Conservation (phyloP, 2,888 invertebrate genomes). For the Sycophila texana region DNA sequence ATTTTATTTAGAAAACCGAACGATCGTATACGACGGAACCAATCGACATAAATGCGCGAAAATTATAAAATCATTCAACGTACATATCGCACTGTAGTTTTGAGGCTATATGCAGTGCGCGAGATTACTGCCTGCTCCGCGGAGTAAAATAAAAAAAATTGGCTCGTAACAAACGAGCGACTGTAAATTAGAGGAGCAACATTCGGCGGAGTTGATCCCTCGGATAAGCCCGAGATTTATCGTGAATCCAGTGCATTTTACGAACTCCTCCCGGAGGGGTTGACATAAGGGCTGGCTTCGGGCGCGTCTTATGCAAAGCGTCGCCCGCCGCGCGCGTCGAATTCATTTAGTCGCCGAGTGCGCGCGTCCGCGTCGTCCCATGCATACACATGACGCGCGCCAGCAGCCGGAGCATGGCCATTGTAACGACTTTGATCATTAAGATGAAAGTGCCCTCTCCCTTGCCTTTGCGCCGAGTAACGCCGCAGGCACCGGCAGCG, state of each 20-base stretch:
- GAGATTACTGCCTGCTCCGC: not conserved
- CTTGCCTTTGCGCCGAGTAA: not conserved
- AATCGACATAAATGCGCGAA: not conserved
- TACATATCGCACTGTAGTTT: too few relatives aligned
- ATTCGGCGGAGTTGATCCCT: not conserved
- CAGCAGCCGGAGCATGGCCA: not conserved
- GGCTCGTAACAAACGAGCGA: not conserved
- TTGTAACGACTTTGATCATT: conserved; percentile 36
- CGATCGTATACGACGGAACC: not conserved
- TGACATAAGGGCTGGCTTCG: not conserved
- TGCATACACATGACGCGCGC: conserved; percentile 11
- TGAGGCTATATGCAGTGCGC: too few relatives aligned
- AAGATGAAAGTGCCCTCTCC: conserved; percentile 15
- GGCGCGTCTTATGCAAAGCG: not conserved
- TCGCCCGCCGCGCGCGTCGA: not conserved
- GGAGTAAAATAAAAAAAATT: conserved; percentile 1
- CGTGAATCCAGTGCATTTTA: conserved; percentile 11
- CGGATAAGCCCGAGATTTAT: conserved; percentile 37
- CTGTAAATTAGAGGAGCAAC: conserved; percentile 5
- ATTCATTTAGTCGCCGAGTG: not conserved
- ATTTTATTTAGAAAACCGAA: too few relatives aligned
- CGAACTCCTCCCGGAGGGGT: not conserved
- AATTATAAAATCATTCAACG: too few relatives aligned
- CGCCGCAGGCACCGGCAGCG: too few relatives aligned
- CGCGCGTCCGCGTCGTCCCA: not conserved